Evolutionary conservation across 2,888 invertebrate species (phyloP).

Genomic region (Baronia brevicornis): DNA sequence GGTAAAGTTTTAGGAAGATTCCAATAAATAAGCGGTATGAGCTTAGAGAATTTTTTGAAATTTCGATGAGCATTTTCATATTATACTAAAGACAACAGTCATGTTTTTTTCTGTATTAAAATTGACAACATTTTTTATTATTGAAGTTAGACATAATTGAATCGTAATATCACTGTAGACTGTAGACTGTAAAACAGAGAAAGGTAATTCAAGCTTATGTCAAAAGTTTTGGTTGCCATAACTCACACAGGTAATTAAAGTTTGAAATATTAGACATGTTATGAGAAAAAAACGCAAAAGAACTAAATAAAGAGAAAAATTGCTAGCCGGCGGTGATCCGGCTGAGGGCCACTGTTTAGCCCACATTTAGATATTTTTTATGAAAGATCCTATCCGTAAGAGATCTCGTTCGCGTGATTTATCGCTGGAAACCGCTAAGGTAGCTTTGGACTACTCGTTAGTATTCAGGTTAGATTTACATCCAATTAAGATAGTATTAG

Average conservation of each 20-base stretch:
- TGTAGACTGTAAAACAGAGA: too few species aligned
- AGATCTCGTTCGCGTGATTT: slow-evolving; percentile 62
- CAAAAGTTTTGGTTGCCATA: slow-evolving; percentile 28
- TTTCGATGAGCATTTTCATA: slow-evolving; percentile 7
- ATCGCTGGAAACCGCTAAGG: slow-evolving; percentile 37
- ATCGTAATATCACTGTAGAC: too few species aligned
- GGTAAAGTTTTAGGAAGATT: too few species aligned
- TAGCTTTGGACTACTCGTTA: slow-evolving; percentile 50
- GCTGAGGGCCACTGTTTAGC: slow-evolving; percentile 67
- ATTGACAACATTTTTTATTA: too few species aligned
- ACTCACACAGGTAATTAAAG: slow-evolving; percentile 44
- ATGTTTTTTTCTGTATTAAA: too few species aligned
- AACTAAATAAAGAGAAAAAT: slow-evolving; percentile 53
- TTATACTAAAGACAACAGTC: too few species aligned
- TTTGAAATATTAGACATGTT: slow-evolving; percentile 58
- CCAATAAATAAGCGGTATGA: slow-evolving; percentile 6
- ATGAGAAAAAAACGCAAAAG: slow-evolving; percentile 47
- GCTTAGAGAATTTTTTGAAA: slow-evolving; percentile 8
- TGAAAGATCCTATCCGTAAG: slow-evolving; percentile 48
- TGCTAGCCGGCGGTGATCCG: slow-evolving; percentile 42
- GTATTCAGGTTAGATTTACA: slow-evolving; percentile 64
- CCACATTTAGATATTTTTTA: slow-evolving; percentile 49
- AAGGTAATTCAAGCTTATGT: too few species aligned
- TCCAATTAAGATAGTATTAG: slow-evolving; percentile 54
- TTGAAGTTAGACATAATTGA: too few species aligned